Conservation (phyloP, 2,113 vertebrate genomes). For the Platichthys flesus region DNA sequence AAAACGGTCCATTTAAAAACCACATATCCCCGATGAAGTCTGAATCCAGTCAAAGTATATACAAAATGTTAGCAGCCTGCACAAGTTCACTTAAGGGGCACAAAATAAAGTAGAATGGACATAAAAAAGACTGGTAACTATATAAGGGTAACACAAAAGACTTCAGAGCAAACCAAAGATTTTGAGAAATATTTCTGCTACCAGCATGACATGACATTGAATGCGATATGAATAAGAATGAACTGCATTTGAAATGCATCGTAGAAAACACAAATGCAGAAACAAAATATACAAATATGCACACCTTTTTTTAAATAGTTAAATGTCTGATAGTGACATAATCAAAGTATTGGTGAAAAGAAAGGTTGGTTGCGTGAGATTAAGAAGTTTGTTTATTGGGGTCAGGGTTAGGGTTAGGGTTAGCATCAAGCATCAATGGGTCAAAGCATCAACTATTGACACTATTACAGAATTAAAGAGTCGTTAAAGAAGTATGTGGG, state of each 20-base stretch:
- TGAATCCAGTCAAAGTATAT: slow-evolving; percentile 14
- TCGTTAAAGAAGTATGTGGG: not conserved
- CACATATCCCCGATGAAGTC: slow-evolving; percentile 34
- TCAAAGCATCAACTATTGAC: slow-evolving; percentile 19
- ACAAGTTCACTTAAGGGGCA: not conserved
- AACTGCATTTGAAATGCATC: not conserved
- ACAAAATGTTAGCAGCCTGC: slow-evolving; percentile 7
- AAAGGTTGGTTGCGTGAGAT: slow-evolving; percentile 20
- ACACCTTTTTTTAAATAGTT: not conserved
- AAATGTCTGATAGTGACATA: slow-evolving; percentile 15
- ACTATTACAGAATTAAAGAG: slow-evolving; percentile 21
- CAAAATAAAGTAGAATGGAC: not conserved
- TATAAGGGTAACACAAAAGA: not conserved
- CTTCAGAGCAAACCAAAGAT: not conserved
- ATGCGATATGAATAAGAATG: not conserved
- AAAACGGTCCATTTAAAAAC: slow-evolving; percentile 48
- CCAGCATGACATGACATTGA: not conserved
- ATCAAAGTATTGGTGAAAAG: slow-evolving; percentile 10
- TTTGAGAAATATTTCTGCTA: not conserved
- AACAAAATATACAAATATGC: not conserved
- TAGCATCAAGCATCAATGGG: too few species aligned
- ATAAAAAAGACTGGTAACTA: not conserved
- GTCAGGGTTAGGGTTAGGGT: too few species aligned
- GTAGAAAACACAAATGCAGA: not conserved
- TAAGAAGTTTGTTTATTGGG: slow-evolving; percentile 18